Evolutionary conservation across 2,797 vertebrate genomes (phyloP).

Genomic region (Anomalospiza imberbis): DNA sequence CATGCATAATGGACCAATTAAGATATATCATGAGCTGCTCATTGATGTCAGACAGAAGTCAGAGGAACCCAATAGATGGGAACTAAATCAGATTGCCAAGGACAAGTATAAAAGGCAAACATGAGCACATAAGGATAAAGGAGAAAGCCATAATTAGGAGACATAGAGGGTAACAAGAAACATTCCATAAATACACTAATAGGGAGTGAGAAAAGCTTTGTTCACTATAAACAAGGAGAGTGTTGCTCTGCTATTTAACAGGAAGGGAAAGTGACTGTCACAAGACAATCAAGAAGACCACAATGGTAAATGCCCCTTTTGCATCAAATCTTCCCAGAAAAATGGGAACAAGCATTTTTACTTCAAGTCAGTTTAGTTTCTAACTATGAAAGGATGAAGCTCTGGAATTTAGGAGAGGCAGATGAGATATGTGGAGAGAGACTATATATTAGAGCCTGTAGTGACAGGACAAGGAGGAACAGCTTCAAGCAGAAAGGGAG

Average conservation of each 20-base stretch:
- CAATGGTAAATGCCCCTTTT: neutral
- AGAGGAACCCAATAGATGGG: neutral
- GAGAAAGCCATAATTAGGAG: neutral
- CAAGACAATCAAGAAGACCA: neutral
- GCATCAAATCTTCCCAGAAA: neutral
- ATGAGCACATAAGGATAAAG: neutral
- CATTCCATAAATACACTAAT: neutral
- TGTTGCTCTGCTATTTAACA: neutral
- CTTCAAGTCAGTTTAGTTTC: neutral
- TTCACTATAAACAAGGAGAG: neutral
- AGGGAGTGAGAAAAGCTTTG: neutral
- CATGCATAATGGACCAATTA: neutral
- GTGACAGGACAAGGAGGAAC: neutral
- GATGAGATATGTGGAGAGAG: neutral
- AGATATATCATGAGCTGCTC: neutral
- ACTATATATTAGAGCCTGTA: neutral
- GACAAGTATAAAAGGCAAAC: neutral
- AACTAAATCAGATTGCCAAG: neutral
- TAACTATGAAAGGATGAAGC: neutral
- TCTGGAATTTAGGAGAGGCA: neutral
- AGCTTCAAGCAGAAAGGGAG: neutral
- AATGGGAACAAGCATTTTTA: neutral
- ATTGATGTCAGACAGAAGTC: neutral
- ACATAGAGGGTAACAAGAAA: neutral
- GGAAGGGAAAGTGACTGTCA: neutral